Percentiles rank a stretch among this genome's conserved stretches.
These are phyloP conservation scores for Murina feae DNA, from an alignment of 2,113 vertebrate genomes.

Conservation along the genomic window DNA sequence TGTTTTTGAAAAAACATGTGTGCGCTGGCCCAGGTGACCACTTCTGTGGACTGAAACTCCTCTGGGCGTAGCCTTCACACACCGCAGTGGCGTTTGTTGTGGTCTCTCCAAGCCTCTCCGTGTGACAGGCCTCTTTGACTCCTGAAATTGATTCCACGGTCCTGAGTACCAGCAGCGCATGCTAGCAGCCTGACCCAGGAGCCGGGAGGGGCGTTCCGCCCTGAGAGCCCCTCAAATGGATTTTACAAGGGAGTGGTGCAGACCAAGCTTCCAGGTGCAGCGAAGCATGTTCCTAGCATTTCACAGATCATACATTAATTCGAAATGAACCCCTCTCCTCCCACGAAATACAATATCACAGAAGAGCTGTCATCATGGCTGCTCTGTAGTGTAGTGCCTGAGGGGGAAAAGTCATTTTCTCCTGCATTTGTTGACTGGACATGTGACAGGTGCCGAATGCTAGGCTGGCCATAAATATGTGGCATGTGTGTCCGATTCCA, in stretches of 20 bases:
- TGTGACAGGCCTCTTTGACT: slow-evolving; percentile 35
- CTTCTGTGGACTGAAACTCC: background rate
- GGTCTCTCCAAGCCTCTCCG: background rate
- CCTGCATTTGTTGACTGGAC: slow-evolving; percentile 62
- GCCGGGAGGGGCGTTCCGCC: background rate
- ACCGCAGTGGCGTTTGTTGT: background rate
- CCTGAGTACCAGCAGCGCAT: background rate
- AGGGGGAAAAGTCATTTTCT: slow-evolving; percentile 63
- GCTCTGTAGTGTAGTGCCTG: slow-evolving; percentile 30
- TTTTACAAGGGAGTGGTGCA: slow-evolving; percentile 38
- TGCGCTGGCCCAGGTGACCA: background rate
- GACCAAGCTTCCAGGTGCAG: slow-evolving; percentile 18
- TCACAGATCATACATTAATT: slow-evolving; percentile 71
- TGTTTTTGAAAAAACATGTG: background rate
- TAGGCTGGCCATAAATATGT: slow-evolving; percentile 38
- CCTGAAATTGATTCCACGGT: slow-evolving; percentile 50
- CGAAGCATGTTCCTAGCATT: slow-evolving; percentile 49
- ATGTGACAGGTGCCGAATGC: slow-evolving; percentile 40
- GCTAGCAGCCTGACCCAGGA: background rate
- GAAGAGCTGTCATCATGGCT: slow-evolving; percentile 22
- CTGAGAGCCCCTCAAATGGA: slow-evolving; percentile 46
- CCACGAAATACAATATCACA: slow-evolving; percentile 53
- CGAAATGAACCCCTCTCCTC: slow-evolving; percentile 67
- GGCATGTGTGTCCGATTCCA: slow-evolving; percentile 70
- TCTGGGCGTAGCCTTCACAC: background rate